Evolutionary conservation across 2,797 vertebrate genomes (phyloP).

Genomic region (Enteromius anoplus): DNA sequence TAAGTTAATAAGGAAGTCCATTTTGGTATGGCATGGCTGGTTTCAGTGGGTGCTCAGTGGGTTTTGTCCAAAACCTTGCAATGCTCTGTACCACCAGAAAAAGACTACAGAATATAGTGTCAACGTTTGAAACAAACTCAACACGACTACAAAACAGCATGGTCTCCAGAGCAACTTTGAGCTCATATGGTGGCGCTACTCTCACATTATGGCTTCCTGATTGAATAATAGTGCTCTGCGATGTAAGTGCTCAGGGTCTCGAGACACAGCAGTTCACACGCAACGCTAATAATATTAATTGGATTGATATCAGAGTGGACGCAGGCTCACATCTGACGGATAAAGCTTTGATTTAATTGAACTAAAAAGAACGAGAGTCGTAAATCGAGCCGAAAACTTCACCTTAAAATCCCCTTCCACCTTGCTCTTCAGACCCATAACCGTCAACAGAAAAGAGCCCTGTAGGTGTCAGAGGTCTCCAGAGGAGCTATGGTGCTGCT

Average conservation of each 20-base stretch:
- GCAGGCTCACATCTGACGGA: slow-evolving; percentile 16
- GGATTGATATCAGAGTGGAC: neutral
- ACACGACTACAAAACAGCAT: neutral
- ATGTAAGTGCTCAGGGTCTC: slow-evolving; percentile 29
- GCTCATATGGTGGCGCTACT: slow-evolving; percentile 14
- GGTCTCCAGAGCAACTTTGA: slow-evolving; percentile 37
- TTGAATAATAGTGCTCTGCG: slow-evolving; percentile 28
- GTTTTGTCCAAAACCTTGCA: neutral
- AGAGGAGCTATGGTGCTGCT: slow-evolving; percentile 19
- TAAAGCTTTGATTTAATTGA: slow-evolving; percentile 32
- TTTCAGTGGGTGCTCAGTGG: slow-evolving; percentile 12
- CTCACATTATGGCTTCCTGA: slow-evolving; percentile 37
- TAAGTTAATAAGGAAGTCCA: slow-evolving; percentile 11
- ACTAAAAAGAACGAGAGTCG: slow-evolving; percentile 6
- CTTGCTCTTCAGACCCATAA: slow-evolving; percentile 30
- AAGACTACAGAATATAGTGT: neutral
- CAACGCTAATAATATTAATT: neutral
- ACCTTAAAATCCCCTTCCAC: slow-evolving; percentile 30
- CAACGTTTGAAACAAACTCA: neutral
- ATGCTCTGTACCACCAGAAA: neutral
- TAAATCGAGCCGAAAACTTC: neutral
- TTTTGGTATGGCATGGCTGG: slow-evolving; percentile 28
- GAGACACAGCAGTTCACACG: neutral
- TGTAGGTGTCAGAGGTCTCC: slow-evolving; percentile 33
- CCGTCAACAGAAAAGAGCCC: slow-evolving; percentile 35